Percentiles rank a stretch among this genome's conserved stretches.
Evolutionary conservation across 2,797 vertebrate genomes (phyloP).

Genomic region (Trachurus trachurus): DNA sequence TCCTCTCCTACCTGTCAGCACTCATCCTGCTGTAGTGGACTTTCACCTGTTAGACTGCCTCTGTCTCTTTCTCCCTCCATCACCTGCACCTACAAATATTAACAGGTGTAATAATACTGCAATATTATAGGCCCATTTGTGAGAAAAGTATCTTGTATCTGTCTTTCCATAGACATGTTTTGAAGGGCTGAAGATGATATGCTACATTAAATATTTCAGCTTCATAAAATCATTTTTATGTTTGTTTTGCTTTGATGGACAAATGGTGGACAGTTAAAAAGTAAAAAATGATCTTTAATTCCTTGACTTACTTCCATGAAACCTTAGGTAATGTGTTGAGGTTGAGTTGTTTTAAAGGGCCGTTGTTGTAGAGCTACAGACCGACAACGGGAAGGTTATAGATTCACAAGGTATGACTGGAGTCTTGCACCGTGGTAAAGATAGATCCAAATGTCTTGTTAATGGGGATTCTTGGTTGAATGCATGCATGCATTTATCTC

Average conservation of each 20-base stretch:
- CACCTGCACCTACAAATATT: no score
- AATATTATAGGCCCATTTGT: no score
- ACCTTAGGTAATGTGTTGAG: not conserved
- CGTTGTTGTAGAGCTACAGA: not conserved
- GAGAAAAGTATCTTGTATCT: no score
- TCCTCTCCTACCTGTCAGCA: not conserved
- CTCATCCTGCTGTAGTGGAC: not conserved
- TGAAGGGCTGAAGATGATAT: not conserved
- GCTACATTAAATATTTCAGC: no score
- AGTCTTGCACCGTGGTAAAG: not conserved
- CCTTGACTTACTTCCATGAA: not conserved
- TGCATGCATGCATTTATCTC: conserved; percentile 4
- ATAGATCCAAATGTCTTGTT: not conserved
- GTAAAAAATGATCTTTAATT: not conserved
- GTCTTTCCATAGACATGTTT: not conserved
- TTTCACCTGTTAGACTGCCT: not conserved
- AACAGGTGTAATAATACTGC: no score
- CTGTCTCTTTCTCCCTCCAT: not conserved
- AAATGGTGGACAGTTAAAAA: not conserved
- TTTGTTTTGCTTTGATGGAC: no score
- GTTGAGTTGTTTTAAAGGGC: not conserved
- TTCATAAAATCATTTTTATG: no score
- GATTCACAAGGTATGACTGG: not conserved
- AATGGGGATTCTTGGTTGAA: not conserved
- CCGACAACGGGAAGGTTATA: not conserved